Conservation (phyloP, 2,888 invertebrate genomes). For the Eilema caniola region DNA sequence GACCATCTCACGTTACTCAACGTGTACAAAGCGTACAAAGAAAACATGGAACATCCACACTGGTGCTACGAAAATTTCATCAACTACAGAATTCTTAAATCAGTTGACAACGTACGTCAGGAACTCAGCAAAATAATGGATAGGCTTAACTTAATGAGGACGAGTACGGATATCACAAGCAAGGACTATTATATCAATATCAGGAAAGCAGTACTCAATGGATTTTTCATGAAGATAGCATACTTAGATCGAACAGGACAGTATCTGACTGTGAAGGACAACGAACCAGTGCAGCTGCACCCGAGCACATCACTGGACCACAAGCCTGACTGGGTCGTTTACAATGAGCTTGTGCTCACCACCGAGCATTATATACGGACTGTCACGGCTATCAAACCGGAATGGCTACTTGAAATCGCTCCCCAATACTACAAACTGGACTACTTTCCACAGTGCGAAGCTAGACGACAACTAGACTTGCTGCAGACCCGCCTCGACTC, state of each 20-base stretch:
- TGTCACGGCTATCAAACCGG: constrained; percentile 99
- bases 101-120: constrained; percentile 98
- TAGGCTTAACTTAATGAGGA: constrained; percentile 96
- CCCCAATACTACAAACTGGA: constrained; percentile 99
- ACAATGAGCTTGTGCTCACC: constrained; percentile 99
- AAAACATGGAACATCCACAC: constrained; percentile 99
- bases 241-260: constrained; percentile 99
- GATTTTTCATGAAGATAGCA: constrained; percentile 99
- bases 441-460: constrained; percentile 99
- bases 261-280: constrained; percentile 99
- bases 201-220: constrained; percentile 98
- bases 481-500: constrained; percentile 95
- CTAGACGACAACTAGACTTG: constrained; percentile 95
- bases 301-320: constrained; percentile 99
- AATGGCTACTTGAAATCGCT: constrained; percentile 97
- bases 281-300: constrained; percentile 99
- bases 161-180: constrained; percentile 99
- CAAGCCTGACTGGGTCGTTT: constrained; percentile 99
- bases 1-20: constrained; percentile 99
- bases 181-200: constrained; percentile 99
- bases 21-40: constrained; percentile 99
- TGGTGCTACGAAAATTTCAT: constrained; percentile 99
- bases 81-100: constrained; percentile 99
- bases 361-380: constrained; percentile 99
- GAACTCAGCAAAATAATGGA: constrained; percentile 99